Conservation (phyloP, 2,888 invertebrate genomes). For the Diabrotica balteata region DNA sequence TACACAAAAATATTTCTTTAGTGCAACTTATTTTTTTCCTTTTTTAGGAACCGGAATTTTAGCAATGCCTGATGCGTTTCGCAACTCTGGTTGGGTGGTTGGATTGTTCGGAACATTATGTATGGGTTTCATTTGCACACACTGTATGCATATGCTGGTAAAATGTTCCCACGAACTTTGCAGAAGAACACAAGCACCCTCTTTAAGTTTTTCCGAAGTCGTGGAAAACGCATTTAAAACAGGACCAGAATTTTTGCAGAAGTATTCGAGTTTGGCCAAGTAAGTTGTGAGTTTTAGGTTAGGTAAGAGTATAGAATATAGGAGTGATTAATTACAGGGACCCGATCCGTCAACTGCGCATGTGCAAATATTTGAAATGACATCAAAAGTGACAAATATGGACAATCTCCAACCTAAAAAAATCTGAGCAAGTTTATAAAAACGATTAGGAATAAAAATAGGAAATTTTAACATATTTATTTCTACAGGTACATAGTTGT, state of each 20-base stretch:
- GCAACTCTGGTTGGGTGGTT: slow-evolving; percentile 84
- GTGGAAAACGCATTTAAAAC: slow-evolving; percentile 78
- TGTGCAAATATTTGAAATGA: too few relatives aligned
- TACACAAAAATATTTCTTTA: too few relatives aligned
- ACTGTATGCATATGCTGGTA: slow-evolving; percentile 94
- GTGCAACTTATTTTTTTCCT: slow-evolving; percentile 42
- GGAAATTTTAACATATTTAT: too few relatives aligned
- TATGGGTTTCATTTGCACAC: slow-evolving; percentile 88
- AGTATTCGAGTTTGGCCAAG: slow-evolving; percentile 69
- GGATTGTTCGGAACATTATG: slow-evolving; percentile 82
- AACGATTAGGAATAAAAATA: too few relatives aligned
- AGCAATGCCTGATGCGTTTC: slow-evolving; percentile 95
- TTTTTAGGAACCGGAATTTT: slow-evolving; percentile 87
- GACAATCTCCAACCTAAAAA: too few relatives aligned
- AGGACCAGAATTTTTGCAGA: slow-evolving; percentile 72
- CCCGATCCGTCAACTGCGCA: too few relatives aligned
- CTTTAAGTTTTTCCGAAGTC: slow-evolving; percentile 80
- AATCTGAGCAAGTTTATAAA: too few relatives aligned
- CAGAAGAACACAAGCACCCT: slow-evolving; percentile 70
- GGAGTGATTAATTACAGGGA: too few relatives aligned
- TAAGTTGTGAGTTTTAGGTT: slow-evolving; percentile 56
- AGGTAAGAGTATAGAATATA: too few relatives aligned
- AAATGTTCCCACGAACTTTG: slow-evolving; percentile 81
- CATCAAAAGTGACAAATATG: too few relatives aligned
- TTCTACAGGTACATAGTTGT: too few relatives aligned